A percentile compares a stretch with the other conserved stretches of the same genome.
phyloP scores from a whole-genome alignment of 2,113 vertebrate species.

The Misgurnus anguillicaudatus region DNA sequence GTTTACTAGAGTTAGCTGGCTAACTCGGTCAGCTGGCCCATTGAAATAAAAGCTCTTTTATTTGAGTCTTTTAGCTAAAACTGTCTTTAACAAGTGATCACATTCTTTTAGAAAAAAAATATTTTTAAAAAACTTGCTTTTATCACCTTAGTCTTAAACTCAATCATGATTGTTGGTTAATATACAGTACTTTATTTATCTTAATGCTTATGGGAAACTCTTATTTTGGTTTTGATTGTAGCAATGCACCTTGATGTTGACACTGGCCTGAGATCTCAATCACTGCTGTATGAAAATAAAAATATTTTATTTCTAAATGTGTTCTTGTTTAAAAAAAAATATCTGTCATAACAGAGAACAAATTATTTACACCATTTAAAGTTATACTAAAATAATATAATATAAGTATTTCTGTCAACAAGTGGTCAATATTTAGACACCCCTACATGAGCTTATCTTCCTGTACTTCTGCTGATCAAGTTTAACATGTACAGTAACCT shows the following conservation, averaged over 20 bases:
- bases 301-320: conserved; percentile 66
- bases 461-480: no score
- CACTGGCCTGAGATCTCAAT: conserved; percentile 38
- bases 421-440: no score
- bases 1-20: conserved; percentile 33
- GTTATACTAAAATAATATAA: no score
- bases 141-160: background rate
- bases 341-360: no score
- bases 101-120: background rate
- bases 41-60: background rate
- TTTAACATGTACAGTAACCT: no score
- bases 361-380: no score
- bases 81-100: background rate
- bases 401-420: no score
- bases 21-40: conserved; percentile 23
- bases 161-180: conserved; percentile 10
- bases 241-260: conserved; percentile 18
- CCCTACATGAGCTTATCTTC: no score
- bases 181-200: conserved; percentile 30
- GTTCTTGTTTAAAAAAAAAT: background rate
- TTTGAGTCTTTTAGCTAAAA: background rate
- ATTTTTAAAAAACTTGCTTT: conserved; percentile 18
- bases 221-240: conserved; percentile 41
- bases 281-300: conserved; percentile 70
- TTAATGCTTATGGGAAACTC: conserved; percentile 26